phyloP scores from a whole-genome alignment of 2,797 vertebrate species.

The Harpagifer antarcticus region DNA sequence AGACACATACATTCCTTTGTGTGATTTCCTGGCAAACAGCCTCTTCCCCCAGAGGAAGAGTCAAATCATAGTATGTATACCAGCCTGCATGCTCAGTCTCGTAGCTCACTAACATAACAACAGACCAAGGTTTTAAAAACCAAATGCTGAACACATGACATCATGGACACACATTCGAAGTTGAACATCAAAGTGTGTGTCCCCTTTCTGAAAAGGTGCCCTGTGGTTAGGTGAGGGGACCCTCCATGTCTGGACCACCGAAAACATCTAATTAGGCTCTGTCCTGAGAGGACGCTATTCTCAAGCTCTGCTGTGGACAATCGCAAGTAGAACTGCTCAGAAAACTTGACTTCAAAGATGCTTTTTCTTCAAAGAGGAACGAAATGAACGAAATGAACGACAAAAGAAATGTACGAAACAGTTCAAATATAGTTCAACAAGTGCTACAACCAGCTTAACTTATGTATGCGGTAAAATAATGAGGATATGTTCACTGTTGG shows the following conservation, averaged over 20 bases:
- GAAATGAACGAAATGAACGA: neutral
- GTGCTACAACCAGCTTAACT: conserved; percentile 35
- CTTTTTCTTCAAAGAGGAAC: conserved; percentile 12
- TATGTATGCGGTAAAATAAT: conserved; percentile 47
- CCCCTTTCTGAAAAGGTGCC: conserved; percentile 30
- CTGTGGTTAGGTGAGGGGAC: conserved; percentile 45
- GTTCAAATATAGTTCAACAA: conserved; percentile 37
- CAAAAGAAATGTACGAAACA: conserved; percentile 13
- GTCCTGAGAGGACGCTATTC: conserved; percentile 19
- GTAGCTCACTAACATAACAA: conserved; percentile 31
- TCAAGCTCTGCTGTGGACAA: conserved; percentile 35
- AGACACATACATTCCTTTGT: conserved; percentile 26
- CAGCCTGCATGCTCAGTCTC: conserved; percentile 38
- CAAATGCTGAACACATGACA: conserved; percentile 33
- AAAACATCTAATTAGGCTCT: conserved; percentile 57
- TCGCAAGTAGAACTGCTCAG: conserved; percentile 35
- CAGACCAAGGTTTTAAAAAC: conserved; percentile 20
- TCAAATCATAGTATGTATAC: conserved; percentile 43
- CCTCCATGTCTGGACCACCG: conserved; percentile 43
- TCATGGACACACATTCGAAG: conserved; percentile 18
- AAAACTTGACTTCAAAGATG: conserved; percentile 58
- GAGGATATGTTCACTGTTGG: conserved; percentile 41
- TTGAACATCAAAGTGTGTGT: conserved; percentile 43
- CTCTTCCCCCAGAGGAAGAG: conserved; percentile 26
- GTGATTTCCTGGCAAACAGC: conserved; percentile 36